Evolutionary conservation across 2,888 invertebrate genomes (phyloP).

Genomic region (Xylota segnis): DNA sequence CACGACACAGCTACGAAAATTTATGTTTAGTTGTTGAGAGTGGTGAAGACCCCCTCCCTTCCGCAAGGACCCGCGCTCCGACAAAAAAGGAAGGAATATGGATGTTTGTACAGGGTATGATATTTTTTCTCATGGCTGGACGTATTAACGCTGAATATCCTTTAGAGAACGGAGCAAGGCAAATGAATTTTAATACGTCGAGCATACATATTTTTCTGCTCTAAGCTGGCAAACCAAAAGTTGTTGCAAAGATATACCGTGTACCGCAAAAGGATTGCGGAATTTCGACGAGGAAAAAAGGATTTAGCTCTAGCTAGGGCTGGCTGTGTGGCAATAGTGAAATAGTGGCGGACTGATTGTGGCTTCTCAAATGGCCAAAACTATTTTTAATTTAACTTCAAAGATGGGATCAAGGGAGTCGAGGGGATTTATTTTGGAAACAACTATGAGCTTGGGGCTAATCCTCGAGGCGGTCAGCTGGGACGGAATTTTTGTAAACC

Average conservation of each 20-base stretch:
- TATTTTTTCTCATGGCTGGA: slow-evolving; percentile 55
- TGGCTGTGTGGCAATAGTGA: slow-evolving; percentile 12
- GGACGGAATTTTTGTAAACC: background rate
- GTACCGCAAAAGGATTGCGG: slow-evolving; percentile 67
- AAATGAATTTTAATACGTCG: slow-evolving; percentile 70
- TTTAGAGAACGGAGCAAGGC: slow-evolving; percentile 37
- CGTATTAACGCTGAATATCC: slow-evolving; percentile 68
- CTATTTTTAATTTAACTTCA: slow-evolving; percentile 26
- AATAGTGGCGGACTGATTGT: slow-evolving; percentile 35
- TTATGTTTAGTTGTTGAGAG: slow-evolving; percentile 38
- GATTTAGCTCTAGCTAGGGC: background rate
- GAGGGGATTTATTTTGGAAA: slow-evolving; percentile 6
- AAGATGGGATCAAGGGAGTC: background rate
- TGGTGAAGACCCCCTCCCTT: background rate
- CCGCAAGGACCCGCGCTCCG: background rate
- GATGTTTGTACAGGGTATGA: slow-evolving; percentile 50
- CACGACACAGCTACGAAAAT: slow-evolving; percentile 57
- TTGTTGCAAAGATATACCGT: slow-evolving; percentile 57
- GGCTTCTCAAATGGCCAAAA: slow-evolving; percentile 31
- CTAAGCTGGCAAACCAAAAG: slow-evolving; percentile 65
- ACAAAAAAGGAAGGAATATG: slow-evolving; percentile 12
- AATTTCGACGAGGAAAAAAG: slow-evolving; percentile 33
- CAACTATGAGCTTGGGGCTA: background rate
- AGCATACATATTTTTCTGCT: slow-evolving; percentile 58
- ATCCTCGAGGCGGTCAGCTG: background rate